Evolutionary conservation across 2,888 invertebrate species (phyloP).

Genomic region (Brachypalpus laphriformis): DNA sequence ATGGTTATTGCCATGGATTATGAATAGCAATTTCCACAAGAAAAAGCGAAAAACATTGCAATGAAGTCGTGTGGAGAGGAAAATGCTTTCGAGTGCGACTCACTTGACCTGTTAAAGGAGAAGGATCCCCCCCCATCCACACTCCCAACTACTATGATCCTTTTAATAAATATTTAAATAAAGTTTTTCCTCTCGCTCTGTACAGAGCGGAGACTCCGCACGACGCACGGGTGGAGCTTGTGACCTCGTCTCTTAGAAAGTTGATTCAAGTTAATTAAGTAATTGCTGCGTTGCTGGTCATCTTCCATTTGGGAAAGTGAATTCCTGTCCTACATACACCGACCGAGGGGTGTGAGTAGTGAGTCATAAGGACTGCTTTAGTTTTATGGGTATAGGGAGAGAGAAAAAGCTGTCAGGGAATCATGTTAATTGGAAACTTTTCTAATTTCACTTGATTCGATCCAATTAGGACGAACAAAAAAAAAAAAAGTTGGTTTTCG

Average conservation of each 20-base stretch:
- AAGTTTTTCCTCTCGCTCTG: conserved; percentile 17
- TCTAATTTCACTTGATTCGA: conserved; percentile 72
- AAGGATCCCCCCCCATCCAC: neutral
- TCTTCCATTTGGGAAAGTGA: conserved; percentile 46
- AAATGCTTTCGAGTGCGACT: conserved; percentile 17
- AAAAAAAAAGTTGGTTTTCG: conserved; percentile 59
- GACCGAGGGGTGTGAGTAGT: neutral
- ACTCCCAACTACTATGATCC: conserved; percentile 55
- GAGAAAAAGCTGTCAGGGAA: neutral
- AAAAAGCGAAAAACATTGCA: conserved; percentile 16
- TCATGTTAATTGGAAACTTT: conserved; percentile 73
- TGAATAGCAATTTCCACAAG: conserved; percentile 24
- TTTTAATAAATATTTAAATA: conserved; percentile 73
- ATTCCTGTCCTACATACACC: conserved; percentile 40
- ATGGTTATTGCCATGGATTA: conserved; percentile 56
- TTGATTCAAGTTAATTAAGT: conserved; percentile 69
- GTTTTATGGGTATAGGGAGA: conserved; percentile 24
- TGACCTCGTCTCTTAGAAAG: conserved; percentile 28
- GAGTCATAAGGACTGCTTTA: conserved; percentile 45
- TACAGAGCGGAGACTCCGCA: neutral
- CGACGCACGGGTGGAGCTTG: neutral
- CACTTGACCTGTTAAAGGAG: conserved; percentile 46
- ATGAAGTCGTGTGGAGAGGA: conserved; percentile 40
- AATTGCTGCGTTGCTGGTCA: conserved; percentile 60
- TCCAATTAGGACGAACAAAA: conserved; percentile 62